A percentile compares a stretch with the other conserved stretches of the same genome.
These are phyloP conservation scores for Apistogramma diplotaenia DNA, from an alignment of 2,113 vertebrate species.

Conservation along the genomic window DNA sequence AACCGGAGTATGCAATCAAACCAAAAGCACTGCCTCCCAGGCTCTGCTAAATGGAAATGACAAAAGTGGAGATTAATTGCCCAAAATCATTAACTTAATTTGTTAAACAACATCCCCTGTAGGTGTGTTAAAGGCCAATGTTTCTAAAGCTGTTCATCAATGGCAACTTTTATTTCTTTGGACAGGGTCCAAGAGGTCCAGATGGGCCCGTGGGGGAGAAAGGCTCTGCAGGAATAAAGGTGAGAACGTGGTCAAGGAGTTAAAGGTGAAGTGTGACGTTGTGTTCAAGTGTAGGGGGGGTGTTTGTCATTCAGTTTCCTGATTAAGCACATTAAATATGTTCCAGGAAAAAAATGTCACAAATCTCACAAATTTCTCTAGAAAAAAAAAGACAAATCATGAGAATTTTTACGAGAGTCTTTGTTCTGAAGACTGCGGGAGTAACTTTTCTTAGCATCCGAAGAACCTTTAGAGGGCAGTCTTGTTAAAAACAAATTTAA, in stretches of 20 bases:
- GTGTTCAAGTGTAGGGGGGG: neutral
- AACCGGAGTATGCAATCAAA: neutral
- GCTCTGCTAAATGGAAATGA: neutral
- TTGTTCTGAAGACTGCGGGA: slow-evolving; percentile 3
- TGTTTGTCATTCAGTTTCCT: neutral
- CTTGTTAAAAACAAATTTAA: slow-evolving; percentile 30
- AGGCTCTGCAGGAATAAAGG: slow-evolving; percentile 84
- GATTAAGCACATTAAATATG: neutral
- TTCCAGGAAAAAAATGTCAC: neutral
- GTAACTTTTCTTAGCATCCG: slow-evolving; percentile 43
- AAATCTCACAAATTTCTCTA: neutral
- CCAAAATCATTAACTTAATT: slow-evolving; percentile 2
- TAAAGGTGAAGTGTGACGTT: neutral
- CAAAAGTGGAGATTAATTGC: slow-evolving; percentile 27
- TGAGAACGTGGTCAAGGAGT: slow-evolving; percentile 53
- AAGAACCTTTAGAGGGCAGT: slow-evolving; percentile 18
- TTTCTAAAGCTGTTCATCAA: slow-evolving; percentile 12
- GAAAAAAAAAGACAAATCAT: neutral
- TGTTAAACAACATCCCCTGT: slow-evolving; percentile 1
- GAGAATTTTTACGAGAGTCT: slow-evolving; percentile 7
- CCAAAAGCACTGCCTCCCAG: neutral
- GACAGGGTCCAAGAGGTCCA: slow-evolving; percentile 87
- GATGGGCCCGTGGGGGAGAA: slow-evolving; percentile 85
- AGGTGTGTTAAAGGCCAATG: neutral
- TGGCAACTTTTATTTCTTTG: slow-evolving; percentile 19